A percentile compares a stretch with the other conserved stretches of the same genome.
Conservation (phyloP, 1,140 invertebrate genomes). For the Radopholus similis region DNA sequence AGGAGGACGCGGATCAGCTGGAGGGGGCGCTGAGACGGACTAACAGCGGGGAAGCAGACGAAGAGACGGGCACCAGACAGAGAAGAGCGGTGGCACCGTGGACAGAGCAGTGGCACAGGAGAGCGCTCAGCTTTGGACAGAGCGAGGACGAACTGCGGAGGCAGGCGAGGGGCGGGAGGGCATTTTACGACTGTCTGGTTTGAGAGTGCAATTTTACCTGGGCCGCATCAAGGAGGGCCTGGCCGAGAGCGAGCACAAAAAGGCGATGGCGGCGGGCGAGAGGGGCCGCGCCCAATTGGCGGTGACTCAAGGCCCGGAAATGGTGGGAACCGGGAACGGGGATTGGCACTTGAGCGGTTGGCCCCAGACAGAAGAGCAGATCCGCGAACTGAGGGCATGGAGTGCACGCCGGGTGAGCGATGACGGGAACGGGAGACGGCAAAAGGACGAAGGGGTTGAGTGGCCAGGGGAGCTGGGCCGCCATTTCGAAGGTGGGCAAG, state of each 20-base stretch:
- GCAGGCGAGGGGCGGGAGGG: background rate
- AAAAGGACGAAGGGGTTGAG: background rate
- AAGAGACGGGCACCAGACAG: background rate
- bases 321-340: background rate
- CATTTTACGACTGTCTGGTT: background rate
- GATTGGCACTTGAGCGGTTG: background rate
- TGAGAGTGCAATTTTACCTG: background rate
- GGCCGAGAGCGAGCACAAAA: background rate
- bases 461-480: conserved; percentile 53
- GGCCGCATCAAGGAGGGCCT: background rate
- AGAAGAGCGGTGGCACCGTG: background rate
- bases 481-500: conserved; percentile 49
- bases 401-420: conserved; percentile 14
- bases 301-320: background rate
- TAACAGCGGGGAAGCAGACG: background rate
- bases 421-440: background rate
- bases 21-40: background rate
- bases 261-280: background rate
- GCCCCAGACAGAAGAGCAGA: conserved; percentile 3
- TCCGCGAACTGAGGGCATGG: conserved; percentile 16
- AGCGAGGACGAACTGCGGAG: background rate
- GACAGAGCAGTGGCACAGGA: background rate
- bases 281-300: background rate
- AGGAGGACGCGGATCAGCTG: background rate
- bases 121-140: background rate